Evolutionary conservation across 2,797 vertebrate species (phyloP).

Genomic region (Coreius guichenoti): DNA sequence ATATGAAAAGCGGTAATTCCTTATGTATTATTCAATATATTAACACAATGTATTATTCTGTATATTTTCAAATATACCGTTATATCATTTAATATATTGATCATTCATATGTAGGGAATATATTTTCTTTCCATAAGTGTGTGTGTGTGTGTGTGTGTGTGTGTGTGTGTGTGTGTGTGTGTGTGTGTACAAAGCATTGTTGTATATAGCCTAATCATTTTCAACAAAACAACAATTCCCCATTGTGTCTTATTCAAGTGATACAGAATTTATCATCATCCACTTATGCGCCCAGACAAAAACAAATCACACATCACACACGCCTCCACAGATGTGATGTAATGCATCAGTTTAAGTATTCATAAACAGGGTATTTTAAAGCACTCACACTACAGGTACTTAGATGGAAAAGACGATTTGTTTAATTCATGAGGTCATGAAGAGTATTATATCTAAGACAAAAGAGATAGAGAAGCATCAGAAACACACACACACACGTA

Average conservation of each 20-base stretch:
- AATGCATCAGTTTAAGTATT: constrained; percentile 12
- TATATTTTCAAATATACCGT: no score
- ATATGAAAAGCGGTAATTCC: no score
- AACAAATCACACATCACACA: constrained; percentile 9
- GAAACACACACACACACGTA: not conserved
- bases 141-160: no score
- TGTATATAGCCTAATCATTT: not conserved
- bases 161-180: no score
- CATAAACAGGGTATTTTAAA: constrained; percentile 16
- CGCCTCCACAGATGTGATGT: constrained; percentile 2
- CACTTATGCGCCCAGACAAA: not conserved
- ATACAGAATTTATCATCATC: not conserved
- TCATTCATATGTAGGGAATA: no score
- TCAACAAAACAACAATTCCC: not conserved
- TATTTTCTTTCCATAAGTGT: no score
- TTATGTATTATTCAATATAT: no score
- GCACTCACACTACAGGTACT: not conserved
- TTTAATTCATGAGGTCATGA: not conserved
- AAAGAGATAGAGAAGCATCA: not conserved
- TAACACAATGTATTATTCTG: no score
- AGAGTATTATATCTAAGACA: not conserved
- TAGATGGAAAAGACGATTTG: not conserved
- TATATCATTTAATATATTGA: no score
- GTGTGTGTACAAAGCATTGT: not conserved
- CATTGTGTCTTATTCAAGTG: not conserved